Evolutionary conservation across 2,113 vertebrate genomes (phyloP), one percentile per base, ranked within the genome.

Genomic region (Anoplopoma fimbria): DNA sequence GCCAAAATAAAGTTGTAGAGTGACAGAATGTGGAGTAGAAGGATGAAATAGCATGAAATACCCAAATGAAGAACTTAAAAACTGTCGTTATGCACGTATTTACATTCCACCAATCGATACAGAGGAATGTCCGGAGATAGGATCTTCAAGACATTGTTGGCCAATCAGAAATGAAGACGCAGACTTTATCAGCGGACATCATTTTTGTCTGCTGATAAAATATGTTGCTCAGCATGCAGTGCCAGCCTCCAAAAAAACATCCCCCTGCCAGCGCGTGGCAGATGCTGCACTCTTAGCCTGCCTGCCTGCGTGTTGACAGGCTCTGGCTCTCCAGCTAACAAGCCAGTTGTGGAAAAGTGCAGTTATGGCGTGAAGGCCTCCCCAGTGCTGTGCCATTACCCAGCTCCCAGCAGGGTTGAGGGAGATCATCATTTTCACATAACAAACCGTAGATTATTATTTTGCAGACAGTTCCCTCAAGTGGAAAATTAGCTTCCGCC

Each of bases 371-470:
- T 73, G 84, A 81, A 86, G 90, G 84, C 86, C 81, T 90, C 88
- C 84, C 80, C 57, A 40, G 69, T 85, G 92, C 64, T 84, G 93
- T 84, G 78, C 93, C 81, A 94, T 93, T 95, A 96, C 23, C 49
- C 85, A 31, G 86, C 29, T 94, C 87, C 91, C 91, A 75, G 82
- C 84, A 86, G 61, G 82, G 77, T 82, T 84, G 49, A 74, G 92
- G 92, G 83, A 84, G 93, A 93, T 93, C 91, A 92, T 92, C 93
- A 80, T 83, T 90, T 85, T 92, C 87, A 93, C 89, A 94, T 94
- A 95, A 87, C 88, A 95, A 96, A 92, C 92, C 75, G 85, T 88
- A 88, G 90, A 93, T 95, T 95, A 95, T 94, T 95, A 92, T 92
- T 89, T 94, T 95, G 92, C 91, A 83, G 89, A 91, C 88, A 80